phyloP scores from a whole-genome alignment of 2,888 invertebrate species.

The Agrilus cyanescens region DNA sequence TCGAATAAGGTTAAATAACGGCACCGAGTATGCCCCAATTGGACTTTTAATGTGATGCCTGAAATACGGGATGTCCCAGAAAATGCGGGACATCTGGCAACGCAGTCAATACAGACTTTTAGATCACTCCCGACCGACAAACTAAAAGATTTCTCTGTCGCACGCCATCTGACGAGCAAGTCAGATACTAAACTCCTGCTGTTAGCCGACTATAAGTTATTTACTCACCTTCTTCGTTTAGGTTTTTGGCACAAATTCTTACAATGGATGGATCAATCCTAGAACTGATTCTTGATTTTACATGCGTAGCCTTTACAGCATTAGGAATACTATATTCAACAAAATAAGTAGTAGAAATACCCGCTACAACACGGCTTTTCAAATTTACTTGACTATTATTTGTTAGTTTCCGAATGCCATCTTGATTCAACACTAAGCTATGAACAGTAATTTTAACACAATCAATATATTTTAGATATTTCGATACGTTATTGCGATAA shows the following conservation, averaged over 20 bases:
- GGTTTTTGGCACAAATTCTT: conserved; percentile 33
- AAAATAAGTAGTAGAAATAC: conserved; percentile 32
- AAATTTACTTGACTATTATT: conserved; percentile 9
- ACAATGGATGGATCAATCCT: conserved; percentile 30
- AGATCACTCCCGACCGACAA: too few relatives aligned
- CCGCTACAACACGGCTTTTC: conserved; percentile 15
- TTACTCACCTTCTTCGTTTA: conserved; percentile 31
- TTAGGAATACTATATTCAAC: conserved; percentile 37
- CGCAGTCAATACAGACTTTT: too few relatives aligned
- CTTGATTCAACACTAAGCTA: conserved; percentile 34
- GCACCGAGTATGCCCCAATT: too few relatives aligned
- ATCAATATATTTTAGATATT: conserved; percentile 30
- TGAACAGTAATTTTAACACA: conserved; percentile 35
- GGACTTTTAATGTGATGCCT: too few relatives aligned
- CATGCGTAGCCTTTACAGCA: conserved; percentile 22
- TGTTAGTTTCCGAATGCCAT: conserved; percentile 33
- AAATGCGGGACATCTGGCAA: too few relatives aligned
- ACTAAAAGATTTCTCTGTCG: too few relatives aligned
- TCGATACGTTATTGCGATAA: conserved; percentile 8
- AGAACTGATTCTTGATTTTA: conserved; percentile 29
- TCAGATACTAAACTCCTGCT: conserved; percentile 6
- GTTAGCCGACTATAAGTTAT: conserved; percentile 1
- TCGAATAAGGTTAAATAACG: too few relatives aligned
- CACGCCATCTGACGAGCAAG: too few relatives aligned
- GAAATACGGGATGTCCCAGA: too few relatives aligned